Evolutionary conservation across 2,888 invertebrate genomes (phyloP).

Genomic region (Helleia helle): DNA sequence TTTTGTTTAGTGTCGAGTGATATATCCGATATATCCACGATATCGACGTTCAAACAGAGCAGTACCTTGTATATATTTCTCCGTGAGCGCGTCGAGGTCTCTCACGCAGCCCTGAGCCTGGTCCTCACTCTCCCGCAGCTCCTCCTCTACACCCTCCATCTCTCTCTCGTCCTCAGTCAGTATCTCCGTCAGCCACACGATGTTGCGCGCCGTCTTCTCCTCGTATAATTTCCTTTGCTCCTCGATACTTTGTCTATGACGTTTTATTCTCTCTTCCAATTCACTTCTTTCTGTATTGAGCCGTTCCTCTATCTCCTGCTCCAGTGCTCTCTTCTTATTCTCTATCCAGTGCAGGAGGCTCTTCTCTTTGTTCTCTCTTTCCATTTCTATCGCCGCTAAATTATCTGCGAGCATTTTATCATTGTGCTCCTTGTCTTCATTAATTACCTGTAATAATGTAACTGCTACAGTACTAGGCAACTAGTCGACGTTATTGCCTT

Average conservation of each 20-base stretch:
- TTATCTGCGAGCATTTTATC: slow-evolving; percentile 28
- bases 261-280: slow-evolving; percentile 31
- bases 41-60: too few species aligned
- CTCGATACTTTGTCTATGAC: slow-evolving; percentile 34
- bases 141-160: slow-evolving; percentile 32
- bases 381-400: not conserved
- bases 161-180: slow-evolving; percentile 32
- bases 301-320: slow-evolving; percentile 35
- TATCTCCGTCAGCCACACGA: slow-evolving; percentile 29
- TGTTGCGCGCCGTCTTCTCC: slow-evolving; percentile 27
- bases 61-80: slow-evolving; percentile 56
- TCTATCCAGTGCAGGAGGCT: slow-evolving; percentile 27
- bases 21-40: too few species aligned
- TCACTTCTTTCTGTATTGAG: slow-evolving; percentile 28
- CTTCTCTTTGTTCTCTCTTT: not conserved
- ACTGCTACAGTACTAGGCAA: too few species aligned
- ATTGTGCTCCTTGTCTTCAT: slow-evolving; percentile 21
- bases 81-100: slow-evolving; percentile 37
- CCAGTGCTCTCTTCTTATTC: slow-evolving; percentile 28
- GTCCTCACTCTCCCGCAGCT: slow-evolving; percentile 34
- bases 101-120: slow-evolving; percentile 30
- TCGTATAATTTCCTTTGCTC: slow-evolving; percentile 29
- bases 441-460: slow-evolving; percentile 18
- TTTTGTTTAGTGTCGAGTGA: too few species aligned
- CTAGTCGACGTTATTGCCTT: too few species aligned